Percentiles rank a stretch among this genome's conserved stretches.
Conservation (phyloP, 2,888 invertebrate species). For the Dusona sp. region DNA sequence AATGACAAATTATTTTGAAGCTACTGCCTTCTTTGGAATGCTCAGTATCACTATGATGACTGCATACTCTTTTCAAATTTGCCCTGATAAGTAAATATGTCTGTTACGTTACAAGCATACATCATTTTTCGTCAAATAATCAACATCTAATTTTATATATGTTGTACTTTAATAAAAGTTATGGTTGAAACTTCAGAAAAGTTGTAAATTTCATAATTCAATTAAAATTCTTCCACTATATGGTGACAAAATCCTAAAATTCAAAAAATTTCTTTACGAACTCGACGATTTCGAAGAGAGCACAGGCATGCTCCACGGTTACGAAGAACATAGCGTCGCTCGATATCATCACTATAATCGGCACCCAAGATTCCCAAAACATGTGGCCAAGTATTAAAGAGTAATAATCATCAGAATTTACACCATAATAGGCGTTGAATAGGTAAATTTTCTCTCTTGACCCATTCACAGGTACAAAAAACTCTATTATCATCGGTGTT, state of each 20-base stretch:
- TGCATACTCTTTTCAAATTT: constrained; percentile 16
- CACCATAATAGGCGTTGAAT: constrained; percentile 66
- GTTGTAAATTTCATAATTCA: neutral
- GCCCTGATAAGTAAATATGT: constrained; percentile 4
- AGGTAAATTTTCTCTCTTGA: constrained; percentile 61
- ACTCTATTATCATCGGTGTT: constrained; percentile 65
- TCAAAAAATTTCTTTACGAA: constrained; percentile 12
- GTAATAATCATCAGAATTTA: constrained; percentile 71
- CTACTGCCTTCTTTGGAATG: neutral
- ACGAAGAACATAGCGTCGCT: constrained; percentile 56
- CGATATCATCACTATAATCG: constrained; percentile 51
- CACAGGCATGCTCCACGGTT: constrained; percentile 68
- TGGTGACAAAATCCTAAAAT: neutral
- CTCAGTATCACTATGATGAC: neutral
- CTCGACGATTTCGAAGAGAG: constrained; percentile 65
- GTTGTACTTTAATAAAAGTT: neutral
- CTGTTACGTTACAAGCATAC: neutral
- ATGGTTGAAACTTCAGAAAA: neutral
- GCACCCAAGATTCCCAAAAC: constrained; percentile 35
- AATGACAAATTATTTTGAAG: constrained; percentile 33
- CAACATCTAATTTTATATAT: neutral
- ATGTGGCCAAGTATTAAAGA: constrained; percentile 56
- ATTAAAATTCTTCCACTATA: neutral
- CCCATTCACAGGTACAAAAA: constrained; percentile 64
- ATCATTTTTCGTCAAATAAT: neutral